Percentiles rank a stretch among this genome's conserved stretches.
Conservation (phyloP, 2,888 invertebrate species). For the Cerastoderma edule region DNA sequence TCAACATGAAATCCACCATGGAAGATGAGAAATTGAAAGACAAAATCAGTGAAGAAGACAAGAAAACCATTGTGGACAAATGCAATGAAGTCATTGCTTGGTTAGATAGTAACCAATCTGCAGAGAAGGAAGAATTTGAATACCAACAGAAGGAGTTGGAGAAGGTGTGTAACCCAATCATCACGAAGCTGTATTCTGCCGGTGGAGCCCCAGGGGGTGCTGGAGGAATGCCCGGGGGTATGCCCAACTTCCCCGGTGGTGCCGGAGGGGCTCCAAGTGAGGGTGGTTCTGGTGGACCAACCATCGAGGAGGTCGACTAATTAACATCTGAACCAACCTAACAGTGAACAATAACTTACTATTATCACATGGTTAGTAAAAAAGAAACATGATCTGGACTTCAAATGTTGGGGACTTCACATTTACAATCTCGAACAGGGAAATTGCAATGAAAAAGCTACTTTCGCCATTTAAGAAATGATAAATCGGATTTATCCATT, state of each 20-base stretch:
- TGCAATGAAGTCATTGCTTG: conserved; percentile 89
- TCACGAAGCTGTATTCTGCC: conserved; percentile 96
- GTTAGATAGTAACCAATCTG: conserved; percentile 88
- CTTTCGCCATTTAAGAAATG: too few species aligned
- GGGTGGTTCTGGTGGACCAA: conserved; percentile 84
- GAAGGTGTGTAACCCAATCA: conserved; percentile 95
- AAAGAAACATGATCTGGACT: too few species aligned
- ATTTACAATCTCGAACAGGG: too few species aligned
- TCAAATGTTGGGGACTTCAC: too few species aligned
- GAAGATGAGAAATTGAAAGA: conserved; percentile 98
- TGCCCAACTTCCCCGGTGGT: conserved; percentile 74
- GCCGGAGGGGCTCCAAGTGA: conserved; percentile 79
- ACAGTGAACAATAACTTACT: too few species aligned
- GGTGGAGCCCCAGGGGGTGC: conserved; percentile 76
- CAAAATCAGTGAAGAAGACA: conserved; percentile 93
- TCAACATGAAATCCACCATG: conserved; percentile 93
- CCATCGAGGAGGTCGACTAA: conserved; percentile 86
- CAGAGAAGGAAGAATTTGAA: conserved; percentile 97
- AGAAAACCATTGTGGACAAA: conserved; percentile 91
- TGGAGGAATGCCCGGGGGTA: conserved; percentile 87
- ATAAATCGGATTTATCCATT: too few species aligned
- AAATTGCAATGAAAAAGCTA: too few species aligned
- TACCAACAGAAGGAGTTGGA: conserved; percentile 98
- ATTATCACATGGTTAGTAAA: too few species aligned
- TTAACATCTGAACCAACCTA: not conserved